Base-by-base conservation (phyloP, 2,113 vertebrate genomes). In the Brachypodius melanocephalos region DNA sequence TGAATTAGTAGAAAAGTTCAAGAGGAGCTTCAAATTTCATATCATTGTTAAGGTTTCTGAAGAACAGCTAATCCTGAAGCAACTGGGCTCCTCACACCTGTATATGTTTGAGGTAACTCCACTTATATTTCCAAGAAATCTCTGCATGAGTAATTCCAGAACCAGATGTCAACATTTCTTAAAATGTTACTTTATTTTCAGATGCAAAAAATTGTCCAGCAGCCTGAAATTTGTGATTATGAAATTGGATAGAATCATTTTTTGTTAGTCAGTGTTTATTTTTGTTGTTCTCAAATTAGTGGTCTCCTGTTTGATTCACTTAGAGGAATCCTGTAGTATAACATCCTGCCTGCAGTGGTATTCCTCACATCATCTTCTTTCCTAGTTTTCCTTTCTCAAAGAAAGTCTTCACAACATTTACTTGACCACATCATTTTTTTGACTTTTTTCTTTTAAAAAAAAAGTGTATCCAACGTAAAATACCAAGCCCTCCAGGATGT, bases 1-100 rank as follows among this genome's bases (percentile, higher is more conserved):
- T 99, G 98, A 99, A 99, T 99, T 99, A 99, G 98, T 97, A 98
- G 98, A 97, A 98, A 99, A 99, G 99, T 99, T 99, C 98, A 99
- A 97, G 98, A 98, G 95, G 90, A 98, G 98, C 98, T 98, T 99
- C 98, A 96, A 97, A 98, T 99, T 99, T 99, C 99, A 98, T 98
- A 98, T 98, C 96, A 97, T 97, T 98, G 98, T 97, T 97, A 98
- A 98, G 98, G 98, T 98, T 98, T 98, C 97, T 97, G 98, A 98
- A 98, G 98, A 98, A 98, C 98, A 98, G 98, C 97, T 98, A 98
- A 99, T 98, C 98, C 98, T 95, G 90, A 95, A 95, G 91, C 14
- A 62, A 96, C 17, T 97, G 62, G 90, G 92, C 92, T 98, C 77
- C 97, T 98, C 95, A 92, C 97, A 98, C 97, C 97, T 97, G 97